Base-by-base conservation (phyloP, 2,888 invertebrate genomes). In the Rhabditoides inermis region DNA sequence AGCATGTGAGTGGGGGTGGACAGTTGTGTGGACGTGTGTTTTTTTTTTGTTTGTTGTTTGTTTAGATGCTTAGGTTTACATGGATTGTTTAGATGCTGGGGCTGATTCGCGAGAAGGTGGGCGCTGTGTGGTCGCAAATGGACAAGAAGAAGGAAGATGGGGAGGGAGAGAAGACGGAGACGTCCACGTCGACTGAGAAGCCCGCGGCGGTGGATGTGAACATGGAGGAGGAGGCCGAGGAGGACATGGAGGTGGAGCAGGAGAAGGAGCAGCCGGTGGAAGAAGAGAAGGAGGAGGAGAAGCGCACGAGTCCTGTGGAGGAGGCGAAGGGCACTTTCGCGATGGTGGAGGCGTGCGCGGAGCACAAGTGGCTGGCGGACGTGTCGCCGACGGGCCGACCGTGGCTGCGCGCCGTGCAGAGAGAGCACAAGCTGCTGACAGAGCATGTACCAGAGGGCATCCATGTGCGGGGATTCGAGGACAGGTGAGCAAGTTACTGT, bases 401-500 rank as follows among this genome's bases (percentile, higher is more conserved):
- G 20, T 40, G 22, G 12, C 15, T 23, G 18, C 22, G 41, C 37
- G 50, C 40, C 10, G 50, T 39, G 32, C 12, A 28, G 30, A 45
- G 47, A 18, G 55, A 55, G 26, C 47, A 49, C 32, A 35, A 45
- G 15, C 53, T 44, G 32, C 51, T 57, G n/a, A 35, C 37, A 30
- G 45, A 44, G 15, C 44, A 53, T 27, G 39, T 53, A n/a, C 48
- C 53, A 12, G 51, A 51, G 23, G 53, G 53, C 27, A 47, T 57
- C n/a, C 53, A 53, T 35, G 50, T 57, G 18, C 37, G 45, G 25
- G 39, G 48, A 12, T 57, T 32, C 32, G 57, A 50, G 39, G 46
- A 46, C 22, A 32, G 52, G 56, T 56, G 1, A 28, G 45, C n/a
- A n/a, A n/a, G n/a, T n/a, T n/a, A n/a, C n/a, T n/a, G n/a, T n/a